These are phyloP conservation scores for Leptinotarsa tumamoca DNA, from an alignment of 2,888 invertebrate genomes.

Conservation along the genomic window DNA sequence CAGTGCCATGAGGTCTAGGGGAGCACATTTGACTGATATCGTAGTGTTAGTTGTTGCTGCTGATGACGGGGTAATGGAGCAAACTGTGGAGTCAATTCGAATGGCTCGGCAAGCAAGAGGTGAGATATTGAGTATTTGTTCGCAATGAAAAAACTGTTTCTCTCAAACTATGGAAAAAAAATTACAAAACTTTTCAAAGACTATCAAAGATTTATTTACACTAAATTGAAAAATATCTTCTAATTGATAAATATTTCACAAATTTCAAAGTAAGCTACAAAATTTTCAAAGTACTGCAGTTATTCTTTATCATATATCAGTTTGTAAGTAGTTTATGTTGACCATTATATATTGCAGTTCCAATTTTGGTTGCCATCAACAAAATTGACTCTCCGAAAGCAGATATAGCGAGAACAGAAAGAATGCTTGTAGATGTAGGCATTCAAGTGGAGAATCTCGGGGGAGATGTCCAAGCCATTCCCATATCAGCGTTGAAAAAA, in stretches of 20 bases:
- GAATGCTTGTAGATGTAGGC: conserved; percentile 81
- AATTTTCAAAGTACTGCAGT: too few relatives aligned
- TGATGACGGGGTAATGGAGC: conserved; percentile 99
- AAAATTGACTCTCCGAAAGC: conserved; percentile 95
- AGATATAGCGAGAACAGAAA: conserved; percentile 86
- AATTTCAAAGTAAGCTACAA: too few relatives aligned
- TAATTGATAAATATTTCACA: too few relatives aligned
- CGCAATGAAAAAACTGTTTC: background rate
- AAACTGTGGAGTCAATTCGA: conserved; percentile 91
- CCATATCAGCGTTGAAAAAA: conserved; percentile 90
- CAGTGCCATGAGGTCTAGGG: conserved; percentile 90
- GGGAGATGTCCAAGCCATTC: conserved; percentile 92
- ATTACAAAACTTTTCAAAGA: background rate
- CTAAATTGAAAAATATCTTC: too few relatives aligned
- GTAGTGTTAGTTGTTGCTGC: conserved; percentile 97
- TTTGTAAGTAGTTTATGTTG: too few relatives aligned
- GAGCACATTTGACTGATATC: conserved; percentile 94
- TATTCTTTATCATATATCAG: too few relatives aligned
- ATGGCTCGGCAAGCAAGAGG: conserved; percentile 85
- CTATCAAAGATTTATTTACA: too few relatives aligned
- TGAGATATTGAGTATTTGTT: conserved; percentile 54
- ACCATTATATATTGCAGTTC: conserved; percentile 71
- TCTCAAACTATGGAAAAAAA: background rate
- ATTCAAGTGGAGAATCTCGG: conserved; percentile 88
- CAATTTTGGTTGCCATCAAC: conserved; percentile 96